Base-by-base conservation (phyloP, 92 coral and sea anemone species). In the Micromussa lordhowensis region DNA sequence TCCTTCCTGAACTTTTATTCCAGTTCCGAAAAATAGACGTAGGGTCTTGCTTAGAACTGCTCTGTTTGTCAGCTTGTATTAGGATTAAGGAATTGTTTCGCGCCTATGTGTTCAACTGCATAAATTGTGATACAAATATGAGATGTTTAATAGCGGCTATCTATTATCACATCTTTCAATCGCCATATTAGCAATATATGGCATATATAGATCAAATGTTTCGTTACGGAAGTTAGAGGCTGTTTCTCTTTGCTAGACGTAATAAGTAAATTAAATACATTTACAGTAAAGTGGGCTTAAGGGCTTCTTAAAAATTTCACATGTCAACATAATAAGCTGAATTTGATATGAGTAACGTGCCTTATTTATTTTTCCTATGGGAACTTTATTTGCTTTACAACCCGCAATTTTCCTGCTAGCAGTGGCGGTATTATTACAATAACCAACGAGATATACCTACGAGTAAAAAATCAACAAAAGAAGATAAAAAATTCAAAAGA, bases 281-380 rank as follows among this genome's bases (percentile, higher is more conserved):
- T 9, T 78, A 51, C 36, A 48, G 24, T 77, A 77, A 77, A 49
- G 81, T 77, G 36, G 44, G 70, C 70, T 30, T 15, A 58, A 61
- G 83, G 31, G 40, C 82, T 55, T 22, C 36, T 58, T 31, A 32
- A 15, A 7, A 78, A 19, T 34, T 36, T 32, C 28, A 18, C 53
- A 4, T 73, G 78, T 73, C 51, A 73, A 73, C 34, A 73, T 73
- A 73, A 73, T 73, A 73, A 8, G 12, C 29, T 3, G 24, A 73
- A 54, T 24, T 28, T 79, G 36, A 79, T 79, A 79, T 19, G 82
- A 44, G 51, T 32, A 30, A 36, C 69, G 32, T 15, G 53, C 34
- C 30, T 22, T 80, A 26, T 59, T 80, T 80, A 36, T 32, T 57
- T 34, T 58, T 3, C 51, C 53, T 24, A 24, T 21, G 2, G 17